Conservation (phyloP, 1,140 invertebrate genomes). For the Heliconius nattereri region DNA sequence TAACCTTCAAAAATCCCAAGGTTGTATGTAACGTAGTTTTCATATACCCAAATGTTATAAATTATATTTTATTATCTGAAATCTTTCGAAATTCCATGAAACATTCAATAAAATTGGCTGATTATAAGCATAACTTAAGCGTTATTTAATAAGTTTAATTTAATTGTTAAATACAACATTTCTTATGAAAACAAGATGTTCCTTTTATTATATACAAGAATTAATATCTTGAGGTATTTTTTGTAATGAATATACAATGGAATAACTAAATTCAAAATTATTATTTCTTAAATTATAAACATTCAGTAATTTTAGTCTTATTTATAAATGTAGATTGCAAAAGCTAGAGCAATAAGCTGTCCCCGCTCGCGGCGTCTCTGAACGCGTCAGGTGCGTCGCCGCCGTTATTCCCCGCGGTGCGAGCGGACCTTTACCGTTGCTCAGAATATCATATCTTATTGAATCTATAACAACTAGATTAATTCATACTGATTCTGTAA, state of each 20-base stretch:
- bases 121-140: background rate
- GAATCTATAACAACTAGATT: slow-evolving; percentile 44
- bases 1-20: slow-evolving; percentile 25
- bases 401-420: slow-evolving; percentile 61
- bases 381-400: slow-evolving; percentile 60
- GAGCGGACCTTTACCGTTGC: slow-evolving; percentile 44
- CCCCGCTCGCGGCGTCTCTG: slow-evolving; percentile 44
- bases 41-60: background rate
- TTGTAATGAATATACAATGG: too few relatives aligned
- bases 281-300: background rate
- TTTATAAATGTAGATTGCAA: slow-evolving; percentile 1
- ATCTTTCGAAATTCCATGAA: background rate
- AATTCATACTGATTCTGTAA: slow-evolving; percentile 1
- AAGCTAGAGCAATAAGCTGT: slow-evolving; percentile 9
- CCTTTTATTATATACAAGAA: too few relatives aligned
- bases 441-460: slow-evolving; percentile 44
- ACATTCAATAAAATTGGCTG: background rate
- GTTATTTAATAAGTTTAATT: too few relatives aligned
- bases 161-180: too few relatives aligned
- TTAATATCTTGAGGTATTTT: too few relatives aligned
- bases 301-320: background rate
- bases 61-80: background rate
- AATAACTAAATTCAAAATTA: background rate
- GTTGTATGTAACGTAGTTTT: background rate
- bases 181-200: too few relatives aligned